Evolutionary conservation across 2,113 vertebrate species (phyloP), one percentile per base, ranked within the genome.

Genomic region (Casuarius casuarius): DNA sequence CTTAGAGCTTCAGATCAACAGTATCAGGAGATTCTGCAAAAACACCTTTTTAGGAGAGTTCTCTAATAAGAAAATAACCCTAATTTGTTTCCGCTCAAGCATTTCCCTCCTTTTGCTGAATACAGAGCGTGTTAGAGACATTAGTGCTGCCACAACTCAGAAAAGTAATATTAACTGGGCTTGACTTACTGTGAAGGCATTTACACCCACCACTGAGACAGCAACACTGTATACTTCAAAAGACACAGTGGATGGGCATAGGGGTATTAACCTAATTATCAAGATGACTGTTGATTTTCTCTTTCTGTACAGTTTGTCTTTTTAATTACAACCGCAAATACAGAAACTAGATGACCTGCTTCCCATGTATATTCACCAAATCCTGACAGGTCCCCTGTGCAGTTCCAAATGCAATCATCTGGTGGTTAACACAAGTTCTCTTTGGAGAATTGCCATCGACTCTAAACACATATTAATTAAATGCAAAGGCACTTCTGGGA

Each of bases 401-500:
- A 62, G 12, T 77, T 70, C 59, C 83, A 40, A 59, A 29, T 70
- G 71, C 48, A 70, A 58, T 95, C 81, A 87, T 62, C 48, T 75
- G 52, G 10, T 76, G 52, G 75, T 79, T 73, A 94, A 48, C 59
- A 40, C 15, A 61, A 74, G 33, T 31, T 44, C 33, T 71, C 90
- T 84, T 88, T 67, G 72, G 93, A 92, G 90, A 85, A 76, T 26
- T 84, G 54, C 42, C 67, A 35, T 63, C 12, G 8, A 73, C 42
- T 92, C 79, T 92, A 71, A 85, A 67, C 67, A 88, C 48, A 62
- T 31, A 94, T 89, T 78, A 88, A 94, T 90, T 77, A 93, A 95
- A 90, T 58, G 44, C 46, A 80, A 67, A 93, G 46, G 42, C 80
- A 63, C 59, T 77, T 84, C 12, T 49, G 93, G 79, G 96, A 88